phyloP scores from a whole-genome alignment of 2,888 invertebrate genomes.

The Acanthosepion pharaonis region DNA sequence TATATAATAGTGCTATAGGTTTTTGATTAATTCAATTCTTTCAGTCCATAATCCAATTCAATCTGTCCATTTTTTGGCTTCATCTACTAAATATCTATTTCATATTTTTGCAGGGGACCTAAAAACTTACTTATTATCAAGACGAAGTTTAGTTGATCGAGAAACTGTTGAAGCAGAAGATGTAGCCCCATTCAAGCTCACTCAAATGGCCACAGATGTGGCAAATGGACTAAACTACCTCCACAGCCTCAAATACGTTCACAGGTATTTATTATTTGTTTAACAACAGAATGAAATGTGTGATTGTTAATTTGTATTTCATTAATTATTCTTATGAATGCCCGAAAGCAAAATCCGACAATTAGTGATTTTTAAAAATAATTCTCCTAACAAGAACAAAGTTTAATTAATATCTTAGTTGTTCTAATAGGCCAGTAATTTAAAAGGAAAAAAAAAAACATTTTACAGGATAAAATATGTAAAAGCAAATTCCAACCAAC shows the following conservation, averaged over 20 bases:
- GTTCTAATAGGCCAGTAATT: too few relatives aligned
- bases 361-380: too few relatives aligned
- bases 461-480: too few relatives aligned
- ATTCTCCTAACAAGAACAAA: too few relatives aligned
- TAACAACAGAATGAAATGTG: too few relatives aligned
- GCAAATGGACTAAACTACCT: slow-evolving; percentile 89
- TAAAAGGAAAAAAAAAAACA: too few relatives aligned
- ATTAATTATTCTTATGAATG: too few relatives aligned
- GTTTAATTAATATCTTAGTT: too few relatives aligned
- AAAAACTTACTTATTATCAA: slow-evolving; percentile 88
- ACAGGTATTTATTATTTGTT: slow-evolving; percentile 77
- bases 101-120: slow-evolving; percentile 82
- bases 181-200: slow-evolving; percentile 85
- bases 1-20: neutral
- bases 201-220: slow-evolving; percentile 90
- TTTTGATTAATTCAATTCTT: neutral
- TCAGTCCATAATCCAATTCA: neutral
- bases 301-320: too few relatives aligned
- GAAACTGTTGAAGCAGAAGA: slow-evolving; percentile 79
- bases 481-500: too few relatives aligned
- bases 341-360: too few relatives aligned
- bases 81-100: neutral
- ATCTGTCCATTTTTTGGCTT: neutral
- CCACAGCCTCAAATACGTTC: slow-evolving; percentile 88
- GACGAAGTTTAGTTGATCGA: slow-evolving; percentile 83